Base-by-base conservation (phyloP, 30 jellyfish, hydroid and myxozoan species). In the Haliclystus octoradiatus region DNA sequence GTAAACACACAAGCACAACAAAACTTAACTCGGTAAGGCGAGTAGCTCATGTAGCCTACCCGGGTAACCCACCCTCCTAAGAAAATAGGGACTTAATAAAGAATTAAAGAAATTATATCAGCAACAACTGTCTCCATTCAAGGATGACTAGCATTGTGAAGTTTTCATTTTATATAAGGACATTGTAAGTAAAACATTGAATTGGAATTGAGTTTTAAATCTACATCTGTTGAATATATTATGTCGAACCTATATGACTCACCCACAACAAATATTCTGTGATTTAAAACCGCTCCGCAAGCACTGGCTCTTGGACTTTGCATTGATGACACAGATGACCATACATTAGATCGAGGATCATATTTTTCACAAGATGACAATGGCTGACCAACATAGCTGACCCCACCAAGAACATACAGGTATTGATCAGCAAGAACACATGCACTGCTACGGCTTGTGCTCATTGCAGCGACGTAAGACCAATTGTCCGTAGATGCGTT, bases 341-440 rank as follows among this genome's bases (percentile, higher is more conserved):
- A 89, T 34, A 92, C 47, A 62, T 89, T 89, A 31, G 95, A 72
- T 34, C 76, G 98, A 2, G 98, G 98, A 60, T 89, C 98, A 67
- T 82, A 89, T 62, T 69, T 71, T 51, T 79, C 95, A 23, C 84
- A 94, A 27, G 94, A 62, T 64, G 75, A 78, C 19, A 89, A 74
- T 50, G 98, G 93, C 66, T 1, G 24, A 62, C 98, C 98, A 33
- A 89, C 95, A 70, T 89, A 89, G 80, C 98, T 89, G 19, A 89
- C 98, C 22, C 98, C 98, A 33, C 98, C 98, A 67, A 89, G 80
- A 74, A 89, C 98, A 76, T 89, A 89, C 31, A 89, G 69, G 73
- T 33, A 81, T 57, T 89, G 80, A 47, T 79, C 92, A 9, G 94
- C 93, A 34, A 81, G 78, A 49, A 89, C 98, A 63, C 98, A 77